phyloP scores from a whole-genome alignment of 2,113 vertebrate species.

The Clarias batrachus region DNA sequence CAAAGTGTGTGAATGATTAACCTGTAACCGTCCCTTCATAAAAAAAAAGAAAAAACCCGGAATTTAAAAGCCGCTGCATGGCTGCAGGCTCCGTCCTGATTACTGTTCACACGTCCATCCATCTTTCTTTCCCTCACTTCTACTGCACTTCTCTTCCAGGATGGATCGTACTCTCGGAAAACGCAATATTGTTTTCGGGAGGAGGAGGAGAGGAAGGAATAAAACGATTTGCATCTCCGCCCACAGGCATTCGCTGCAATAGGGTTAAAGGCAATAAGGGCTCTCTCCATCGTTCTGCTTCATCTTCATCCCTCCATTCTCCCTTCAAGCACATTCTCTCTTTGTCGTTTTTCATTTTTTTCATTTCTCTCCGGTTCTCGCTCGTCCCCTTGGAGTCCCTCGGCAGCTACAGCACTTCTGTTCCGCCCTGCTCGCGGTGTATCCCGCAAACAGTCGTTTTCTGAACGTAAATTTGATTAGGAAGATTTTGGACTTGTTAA shows the following conservation, averaged over 20 bases:
- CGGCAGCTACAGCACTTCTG: neutral
- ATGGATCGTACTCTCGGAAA: conserved; percentile 53
- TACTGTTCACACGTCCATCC: conserved; percentile 78
- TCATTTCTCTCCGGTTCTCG: neutral
- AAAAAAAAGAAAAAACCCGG: neutral
- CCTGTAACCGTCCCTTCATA: conserved; percentile 74
- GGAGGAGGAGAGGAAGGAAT: neutral
- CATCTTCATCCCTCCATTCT: conserved; percentile 36
- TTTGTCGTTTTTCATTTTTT: conserved; percentile 29
- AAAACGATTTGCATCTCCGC: conserved; percentile 62
- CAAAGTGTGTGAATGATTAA: conserved; percentile 75
- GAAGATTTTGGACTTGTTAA: neutral
- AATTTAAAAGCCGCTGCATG: conserved; percentile 20
- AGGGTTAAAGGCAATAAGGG: conserved; percentile 54
- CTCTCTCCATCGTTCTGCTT: conserved; percentile 45
- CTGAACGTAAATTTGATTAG: neutral
- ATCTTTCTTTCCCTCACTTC: conserved; percentile 63
- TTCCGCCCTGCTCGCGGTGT: neutral
- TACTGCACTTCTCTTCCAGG: conserved; percentile 37
- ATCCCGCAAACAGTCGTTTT: neutral
- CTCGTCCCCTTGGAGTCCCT: conserved; percentile 29
- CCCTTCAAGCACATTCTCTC: conserved; percentile 35
- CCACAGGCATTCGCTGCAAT: conserved; percentile 45
- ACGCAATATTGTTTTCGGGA: conserved; percentile 55
- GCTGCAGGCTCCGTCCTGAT: conserved; percentile 75